Evolutionary conservation across 2,797 vertebrate genomes (phyloP), one percentile per base, ranked within the genome.

Genomic region (Etheostoma perlongum): DNA sequence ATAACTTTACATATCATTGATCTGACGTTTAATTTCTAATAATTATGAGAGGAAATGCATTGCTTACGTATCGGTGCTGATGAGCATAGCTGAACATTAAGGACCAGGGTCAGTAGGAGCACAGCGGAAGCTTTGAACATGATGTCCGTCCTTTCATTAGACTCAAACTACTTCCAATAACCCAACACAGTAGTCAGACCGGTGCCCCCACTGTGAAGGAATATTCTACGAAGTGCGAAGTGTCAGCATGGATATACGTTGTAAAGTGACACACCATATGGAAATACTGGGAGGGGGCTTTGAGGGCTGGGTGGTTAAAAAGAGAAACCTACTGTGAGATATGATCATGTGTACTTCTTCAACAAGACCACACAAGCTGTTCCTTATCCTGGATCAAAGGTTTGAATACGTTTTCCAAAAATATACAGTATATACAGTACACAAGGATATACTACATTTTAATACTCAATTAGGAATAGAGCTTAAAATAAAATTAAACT

Each of bases 41-140:
- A n/a, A 42, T 69, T 23, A 21, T 53, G 0, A 72, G 5, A 81
- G 9, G 11, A 79, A 65, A 67, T 53, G 15, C 6, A 33, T n/a
- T 60, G 21, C 90, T 90, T 89, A 89, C 88, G 14, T 77, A 82
- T 85, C 0, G 85, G 86, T 67, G 80, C 79, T 13, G 84, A 40
- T 21, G 71, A 63, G 61, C 59, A 52, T 1, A 82, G 81, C 13
- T 77, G 84, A 59, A 75, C 59, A 42, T 69, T 63, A 42, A 90
- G 70, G 55, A 80, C 15, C 52, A 90, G 62, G 9, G 65, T 74
- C 79, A 93, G 53, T 54, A 89, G 78, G 0, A 91, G 67, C 66
- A 89, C 53, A 75, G 16, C 67, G 53, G 63, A 76, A 33, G 63
- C 57, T 75, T 67, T 74, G 13, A 76, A 63, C 86, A 86, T 89